Conservation (phyloP, 2,888 invertebrate species). For the Trypoxylon attenuatum region DNA sequence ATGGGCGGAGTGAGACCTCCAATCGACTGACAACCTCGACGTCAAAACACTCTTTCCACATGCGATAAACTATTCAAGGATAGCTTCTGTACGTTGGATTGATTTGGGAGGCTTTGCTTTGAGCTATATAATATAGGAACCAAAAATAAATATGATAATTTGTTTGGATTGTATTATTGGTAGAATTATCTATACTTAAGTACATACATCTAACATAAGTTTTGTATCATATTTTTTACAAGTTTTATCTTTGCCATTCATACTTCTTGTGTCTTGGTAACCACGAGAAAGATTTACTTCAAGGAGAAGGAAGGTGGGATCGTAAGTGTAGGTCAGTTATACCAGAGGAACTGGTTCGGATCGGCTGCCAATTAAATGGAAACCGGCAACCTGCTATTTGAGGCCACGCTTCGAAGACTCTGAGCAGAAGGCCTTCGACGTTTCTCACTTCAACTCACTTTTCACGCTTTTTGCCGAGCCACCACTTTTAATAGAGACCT, state of each 20-base stretch:
- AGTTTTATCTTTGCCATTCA: too few relatives aligned
- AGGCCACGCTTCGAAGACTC: constrained; percentile 39
- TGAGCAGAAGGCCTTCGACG: constrained; percentile 36
- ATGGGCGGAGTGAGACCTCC: constrained; percentile 21
- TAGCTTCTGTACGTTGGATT: too few relatives aligned
- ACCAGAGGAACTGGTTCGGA: constrained; percentile 62
- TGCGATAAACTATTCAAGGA: too few relatives aligned
- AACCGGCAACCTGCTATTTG: constrained; percentile 57
- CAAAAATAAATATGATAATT: too few relatives aligned
- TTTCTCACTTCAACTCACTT: constrained; percentile 8
- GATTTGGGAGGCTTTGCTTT: too few relatives aligned
- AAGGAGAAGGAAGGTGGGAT: neutral
- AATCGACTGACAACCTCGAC: neutral
- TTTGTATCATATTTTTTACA: too few relatives aligned
- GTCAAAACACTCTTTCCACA: constrained; percentile 16
- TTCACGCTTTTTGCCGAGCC: constrained; percentile 4
- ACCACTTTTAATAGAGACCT: constrained; percentile 19
- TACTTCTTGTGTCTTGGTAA: too few relatives aligned
- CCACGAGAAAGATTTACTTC: too few relatives aligned
- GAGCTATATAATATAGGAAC: too few relatives aligned
- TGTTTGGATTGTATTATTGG: too few relatives aligned
- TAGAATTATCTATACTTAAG: too few relatives aligned
- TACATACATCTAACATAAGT: too few relatives aligned
- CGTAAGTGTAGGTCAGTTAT: constrained; percentile 64
- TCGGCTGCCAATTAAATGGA: constrained; percentile 56